Evolutionary conservation across 2,888 invertebrate species (phyloP).

Genomic region (Acanthoscelides obtectus): DNA sequence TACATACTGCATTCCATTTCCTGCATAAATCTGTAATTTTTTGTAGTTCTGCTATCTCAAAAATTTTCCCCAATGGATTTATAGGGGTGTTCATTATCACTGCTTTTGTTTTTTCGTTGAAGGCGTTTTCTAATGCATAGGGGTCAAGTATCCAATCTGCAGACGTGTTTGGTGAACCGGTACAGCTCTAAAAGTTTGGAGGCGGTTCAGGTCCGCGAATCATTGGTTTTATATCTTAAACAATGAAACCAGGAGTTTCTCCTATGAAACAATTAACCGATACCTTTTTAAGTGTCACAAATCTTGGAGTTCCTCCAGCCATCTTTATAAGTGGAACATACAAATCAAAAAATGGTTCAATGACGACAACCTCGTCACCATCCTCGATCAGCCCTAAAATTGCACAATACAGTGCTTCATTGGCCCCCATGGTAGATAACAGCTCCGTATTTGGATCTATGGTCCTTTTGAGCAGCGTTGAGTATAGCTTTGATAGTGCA

Average conservation of each 20-base stretch:
- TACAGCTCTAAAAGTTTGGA: constrained; percentile 2
- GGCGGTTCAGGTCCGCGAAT: too few relatives aligned
- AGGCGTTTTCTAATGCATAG: constrained; percentile 71
- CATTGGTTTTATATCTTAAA: too few relatives aligned
- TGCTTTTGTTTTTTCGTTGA: constrained; percentile 86
- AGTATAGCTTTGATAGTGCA: constrained; percentile 78
- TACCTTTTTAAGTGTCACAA: constrained; percentile 73
- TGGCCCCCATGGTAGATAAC: constrained; percentile 88
- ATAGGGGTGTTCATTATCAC: constrained; percentile 95
- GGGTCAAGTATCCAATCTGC: constrained; percentile 88
- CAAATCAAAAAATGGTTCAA: constrained; percentile 98
- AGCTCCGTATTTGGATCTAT: constrained; percentile 83
- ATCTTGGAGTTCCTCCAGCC: constrained; percentile 82
- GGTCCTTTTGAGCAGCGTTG: constrained; percentile 64
- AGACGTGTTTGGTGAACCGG: constrained; percentile 55
- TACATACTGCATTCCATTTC: constrained; percentile 84
- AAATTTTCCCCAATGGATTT: constrained; percentile 95
- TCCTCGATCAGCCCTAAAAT: constrained; percentile 70
- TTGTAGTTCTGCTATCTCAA: constrained; percentile 62
- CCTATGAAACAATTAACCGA: too few relatives aligned
- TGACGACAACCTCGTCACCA: constrained; percentile 90
- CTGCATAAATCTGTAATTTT: constrained; percentile 83
- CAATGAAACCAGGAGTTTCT: too few relatives aligned
- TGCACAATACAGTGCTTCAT: constrained; percentile 84
- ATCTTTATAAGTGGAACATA: constrained; percentile 90